Base-by-base conservation (phyloP, 2,113 vertebrate genomes). In the Myrmophylax atrothorax region DNA sequence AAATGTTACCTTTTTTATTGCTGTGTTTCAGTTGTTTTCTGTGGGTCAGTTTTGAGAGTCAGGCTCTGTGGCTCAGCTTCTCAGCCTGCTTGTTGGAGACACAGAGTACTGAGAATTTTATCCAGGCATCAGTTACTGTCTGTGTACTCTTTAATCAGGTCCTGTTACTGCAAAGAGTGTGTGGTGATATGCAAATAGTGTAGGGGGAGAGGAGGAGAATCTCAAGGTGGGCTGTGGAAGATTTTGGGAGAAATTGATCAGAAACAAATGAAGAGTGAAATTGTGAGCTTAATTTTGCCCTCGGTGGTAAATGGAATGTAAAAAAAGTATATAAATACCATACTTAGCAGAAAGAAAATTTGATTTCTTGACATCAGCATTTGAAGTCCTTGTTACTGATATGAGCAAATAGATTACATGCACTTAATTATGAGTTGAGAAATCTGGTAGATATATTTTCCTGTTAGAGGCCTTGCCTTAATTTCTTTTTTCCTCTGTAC, bases 221-320 rank as follows among this genome's bases (percentile, higher is more conserved):
- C 49, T 70, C 25, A 1, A 10, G 18, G 33, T 73, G 60, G 9
- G 11, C 15, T 58, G 37, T 0, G 2, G 72, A 74, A 92, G 78
- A 40, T 55, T 38, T 47, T 67, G 35, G 75, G 46, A 87, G 78
- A 84, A 90, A 88, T 60, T 80, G 85, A 95, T 94, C 90, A 77
- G 83, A 73, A 93, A 29, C 47, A 89, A 91, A 84, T 24, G 79
- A 62, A 83, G 76, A 49, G 47, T 94, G 86, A 93, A 95, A 92
- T 92, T 83, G 73, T 69, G 74, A 47, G 42, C 44, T 90, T 81
- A 58, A 3, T 86, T 94, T 66, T 84, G n/a, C 35, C 50, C 33
- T 15, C 84, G 83, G n/a, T 77, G 49, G 50, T 88, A 85, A 74
- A 55, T 53, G 85, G 44, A 77, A 72, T 81, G 35, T 66, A n/a